phyloP scores from a whole-genome alignment of 2,797 vertebrate genomes.

The Acanthurus leucopareius region DNA sequence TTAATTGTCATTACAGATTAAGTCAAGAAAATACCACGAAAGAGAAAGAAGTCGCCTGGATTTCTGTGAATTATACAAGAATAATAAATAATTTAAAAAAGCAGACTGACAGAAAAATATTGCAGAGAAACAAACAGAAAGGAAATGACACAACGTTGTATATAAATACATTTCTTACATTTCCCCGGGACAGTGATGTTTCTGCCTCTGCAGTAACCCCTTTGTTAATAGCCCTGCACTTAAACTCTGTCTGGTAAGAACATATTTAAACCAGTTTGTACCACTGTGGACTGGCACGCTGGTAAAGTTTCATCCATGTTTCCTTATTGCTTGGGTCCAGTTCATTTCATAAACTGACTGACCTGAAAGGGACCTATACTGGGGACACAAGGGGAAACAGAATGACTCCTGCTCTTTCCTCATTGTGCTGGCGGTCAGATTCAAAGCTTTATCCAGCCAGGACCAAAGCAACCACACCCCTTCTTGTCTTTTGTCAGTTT shows the following conservation, averaged over 20 bases:
- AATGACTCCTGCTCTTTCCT: slow-evolving; percentile 6
- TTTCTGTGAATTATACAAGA: slow-evolving; percentile 35
- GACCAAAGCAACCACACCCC: slow-evolving; percentile 61
- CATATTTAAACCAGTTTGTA: slow-evolving; percentile 14
- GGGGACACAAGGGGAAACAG: slow-evolving; percentile 1
- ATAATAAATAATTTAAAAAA: not conserved
- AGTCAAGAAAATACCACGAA: not conserved
- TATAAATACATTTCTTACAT: slow-evolving; percentile 22
- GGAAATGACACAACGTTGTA: slow-evolving; percentile 23
- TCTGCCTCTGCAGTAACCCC: slow-evolving; percentile 16
- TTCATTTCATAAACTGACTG: slow-evolving; percentile 27
- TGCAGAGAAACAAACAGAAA: slow-evolving; percentile 11
- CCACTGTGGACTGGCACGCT: slow-evolving; percentile 9
- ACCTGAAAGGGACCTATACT: slow-evolving; percentile 18
- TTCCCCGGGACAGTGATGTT: slow-evolving; percentile 27
- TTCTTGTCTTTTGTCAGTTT: slow-evolving; percentile 32
- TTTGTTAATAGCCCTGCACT: slow-evolving; percentile 49
- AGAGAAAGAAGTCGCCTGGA: slow-evolving; percentile 36
- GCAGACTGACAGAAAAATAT: slow-evolving; percentile 1
- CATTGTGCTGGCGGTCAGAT: slow-evolving; percentile 16
- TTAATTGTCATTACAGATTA: slow-evolving; percentile 40
- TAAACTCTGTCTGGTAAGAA: slow-evolving; percentile 32
- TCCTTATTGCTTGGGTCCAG: not conserved
- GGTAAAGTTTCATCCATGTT: slow-evolving; percentile 25
- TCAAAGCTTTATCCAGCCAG: slow-evolving; percentile 58